phyloP scores from a whole-genome alignment of 53 echinoderm and acorn worm genomes.

The Mesocentrotus franciscanus region DNA sequence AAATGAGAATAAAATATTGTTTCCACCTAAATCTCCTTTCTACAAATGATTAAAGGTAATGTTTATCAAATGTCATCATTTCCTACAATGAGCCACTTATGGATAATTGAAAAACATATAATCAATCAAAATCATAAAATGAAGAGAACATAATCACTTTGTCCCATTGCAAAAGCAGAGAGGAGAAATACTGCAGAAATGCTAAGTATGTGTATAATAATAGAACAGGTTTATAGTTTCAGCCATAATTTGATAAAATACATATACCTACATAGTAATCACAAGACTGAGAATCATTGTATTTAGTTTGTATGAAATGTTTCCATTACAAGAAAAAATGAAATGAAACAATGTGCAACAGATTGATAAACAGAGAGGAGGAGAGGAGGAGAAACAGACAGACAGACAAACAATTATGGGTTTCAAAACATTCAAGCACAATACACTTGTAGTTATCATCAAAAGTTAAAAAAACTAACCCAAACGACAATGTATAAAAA shows the following conservation, averaged over 20 bases:
- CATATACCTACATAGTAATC: not conserved
- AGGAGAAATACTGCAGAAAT: not conserved
- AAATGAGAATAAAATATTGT: too few relatives aligned
- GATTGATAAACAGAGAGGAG: not conserved
- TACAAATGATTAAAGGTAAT: too few relatives aligned
- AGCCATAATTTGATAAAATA: not conserved
- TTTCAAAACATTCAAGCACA: not conserved
- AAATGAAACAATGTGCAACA: not conserved
- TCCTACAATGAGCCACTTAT: not conserved
- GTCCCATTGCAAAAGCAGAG: not conserved
- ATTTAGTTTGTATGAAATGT: not conserved
- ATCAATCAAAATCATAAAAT: not conserved
- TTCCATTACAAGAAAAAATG: not conserved
- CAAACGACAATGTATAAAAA: not conserved
- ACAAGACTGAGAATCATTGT: not conserved
- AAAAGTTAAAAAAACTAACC: not conserved
- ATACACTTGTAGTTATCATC: not conserved
- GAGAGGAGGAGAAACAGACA: too few relatives aligned
- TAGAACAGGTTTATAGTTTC: not conserved
- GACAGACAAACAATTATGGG: not conserved
- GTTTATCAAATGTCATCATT: too few relatives aligned
- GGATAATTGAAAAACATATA: not conserved
- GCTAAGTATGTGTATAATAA: not conserved
- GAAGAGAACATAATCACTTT: not conserved
- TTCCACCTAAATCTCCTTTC: too few relatives aligned